A percentile compares a stretch with the other conserved stretches of the same genome.
Evolutionary conservation across 92 coral and sea anemone species (phyloP).

Genomic region (Zoanthus sociatus): DNA sequence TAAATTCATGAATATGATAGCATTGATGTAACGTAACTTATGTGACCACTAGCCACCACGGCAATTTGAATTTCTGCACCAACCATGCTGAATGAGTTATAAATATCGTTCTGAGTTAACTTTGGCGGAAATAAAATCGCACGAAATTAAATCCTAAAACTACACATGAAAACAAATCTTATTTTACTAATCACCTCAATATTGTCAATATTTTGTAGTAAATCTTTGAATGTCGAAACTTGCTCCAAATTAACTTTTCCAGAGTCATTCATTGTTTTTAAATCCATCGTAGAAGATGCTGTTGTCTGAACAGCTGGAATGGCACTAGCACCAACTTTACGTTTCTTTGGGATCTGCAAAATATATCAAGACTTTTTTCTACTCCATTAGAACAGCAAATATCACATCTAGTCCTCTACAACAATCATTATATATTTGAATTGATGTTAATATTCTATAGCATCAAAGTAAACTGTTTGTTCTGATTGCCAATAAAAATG

Average conservation of each 20-base stretch:
- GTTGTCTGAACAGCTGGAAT: conserved; percentile 62
- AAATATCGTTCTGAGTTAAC: no score
- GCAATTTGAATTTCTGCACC: no score
- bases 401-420: neutral
- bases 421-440: neutral
- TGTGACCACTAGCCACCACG: no score
- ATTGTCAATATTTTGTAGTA: conserved; percentile 77
- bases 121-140: neutral
- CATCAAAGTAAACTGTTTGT: no score
- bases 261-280: neutral
- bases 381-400: neutral
- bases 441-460: no score
- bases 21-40: no score
- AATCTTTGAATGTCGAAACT: conserved; percentile 73
- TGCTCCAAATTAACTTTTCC: conserved; percentile 67
- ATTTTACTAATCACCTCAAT: conserved; percentile 61
- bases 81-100: no score
- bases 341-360: conserved; percentile 53
- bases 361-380: neutral
- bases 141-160: no score
- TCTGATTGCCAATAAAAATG: no score
- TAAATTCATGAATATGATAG: no score
- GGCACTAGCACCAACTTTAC: conserved; percentile 44
- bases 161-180: neutral
- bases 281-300: neutral